phyloP scores from a whole-genome alignment of 2,888 invertebrate genomes.

The Griposia aprilina region DNA sequence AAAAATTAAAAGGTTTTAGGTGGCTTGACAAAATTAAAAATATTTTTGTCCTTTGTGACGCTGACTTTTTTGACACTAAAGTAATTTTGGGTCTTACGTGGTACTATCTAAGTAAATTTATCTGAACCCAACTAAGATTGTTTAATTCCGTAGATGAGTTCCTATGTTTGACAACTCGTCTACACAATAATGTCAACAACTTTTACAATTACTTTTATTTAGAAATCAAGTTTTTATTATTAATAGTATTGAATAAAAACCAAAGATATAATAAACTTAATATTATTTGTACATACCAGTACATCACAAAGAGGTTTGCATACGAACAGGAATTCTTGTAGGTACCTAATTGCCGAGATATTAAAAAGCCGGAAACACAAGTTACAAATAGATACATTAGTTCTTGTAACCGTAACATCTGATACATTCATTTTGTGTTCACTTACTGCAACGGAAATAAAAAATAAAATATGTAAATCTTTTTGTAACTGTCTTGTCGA shows the following conservation, averaged over 20 bases:
- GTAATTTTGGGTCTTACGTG: too few species aligned
- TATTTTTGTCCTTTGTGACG: neutral
- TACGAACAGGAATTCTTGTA: conserved; percentile 64
- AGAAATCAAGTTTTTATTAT: too few species aligned
- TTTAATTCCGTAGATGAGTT: neutral
- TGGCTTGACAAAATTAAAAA: neutral
- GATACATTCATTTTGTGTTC: conserved; percentile 79
- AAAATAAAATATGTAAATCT: conserved; percentile 51
- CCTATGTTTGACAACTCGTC: neutral
- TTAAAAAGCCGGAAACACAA: conserved; percentile 84
- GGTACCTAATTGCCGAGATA: conserved; percentile 53
- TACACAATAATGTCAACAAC: too few species aligned
- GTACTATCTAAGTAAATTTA: too few species aligned
- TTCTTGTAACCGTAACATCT: conserved; percentile 83
- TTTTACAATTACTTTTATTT: too few species aligned
- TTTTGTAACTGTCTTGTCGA: conserved; percentile 29
- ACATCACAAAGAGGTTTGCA: neutral
- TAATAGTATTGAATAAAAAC: too few species aligned
- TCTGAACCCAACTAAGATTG: too few species aligned
- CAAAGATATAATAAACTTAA: neutral
- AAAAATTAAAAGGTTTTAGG: conserved; percentile 1
- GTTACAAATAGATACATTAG: conserved; percentile 87
- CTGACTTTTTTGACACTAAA: neutral
- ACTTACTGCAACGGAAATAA: conserved; percentile 66
- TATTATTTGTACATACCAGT: neutral